Evolutionary conservation across 2,797 vertebrate genomes (phyloP).

Genomic region (Zalophus californianus): DNA sequence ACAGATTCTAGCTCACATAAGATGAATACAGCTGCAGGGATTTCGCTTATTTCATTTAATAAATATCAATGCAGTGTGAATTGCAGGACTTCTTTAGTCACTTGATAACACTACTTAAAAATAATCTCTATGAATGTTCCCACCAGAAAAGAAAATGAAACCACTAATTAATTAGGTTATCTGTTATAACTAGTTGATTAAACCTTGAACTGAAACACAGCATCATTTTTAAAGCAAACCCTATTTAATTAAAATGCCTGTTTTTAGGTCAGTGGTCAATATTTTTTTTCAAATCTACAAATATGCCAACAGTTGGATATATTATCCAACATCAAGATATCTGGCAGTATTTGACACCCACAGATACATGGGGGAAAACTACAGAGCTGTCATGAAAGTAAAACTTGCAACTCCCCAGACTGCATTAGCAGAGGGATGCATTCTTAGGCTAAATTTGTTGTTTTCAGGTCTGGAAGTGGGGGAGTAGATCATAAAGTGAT

Average conservation of each 20-base stretch:
- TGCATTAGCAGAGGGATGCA: not conserved
- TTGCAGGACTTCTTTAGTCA: not conserved
- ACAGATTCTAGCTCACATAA: not conserved
- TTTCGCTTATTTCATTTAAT: not conserved
- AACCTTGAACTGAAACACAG: conserved; percentile 15
- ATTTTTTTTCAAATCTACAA: not conserved
- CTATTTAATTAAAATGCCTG: conserved; percentile 2
- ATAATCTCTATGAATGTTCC: not conserved
- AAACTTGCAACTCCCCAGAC: not conserved
- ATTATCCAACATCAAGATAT: not conserved
- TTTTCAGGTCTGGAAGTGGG: not conserved
- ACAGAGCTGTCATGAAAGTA: not conserved
- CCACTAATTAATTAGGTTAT: conserved; percentile 2
- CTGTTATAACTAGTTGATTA: conserved; percentile 46
- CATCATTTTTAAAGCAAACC: conserved; percentile 47
- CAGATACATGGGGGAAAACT: not conserved
- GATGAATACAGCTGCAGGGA: not conserved
- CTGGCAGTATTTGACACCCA: not conserved
- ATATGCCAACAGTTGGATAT: not conserved
- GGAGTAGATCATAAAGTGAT: not conserved
- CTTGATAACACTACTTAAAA: not conserved
- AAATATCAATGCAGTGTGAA: not conserved
- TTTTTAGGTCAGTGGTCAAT: not conserved
- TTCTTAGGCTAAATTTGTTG: not conserved
- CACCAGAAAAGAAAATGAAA: conserved; percentile 23